phyloP scores from a whole-genome alignment of 2,113 vertebrate genomes.

The Rattus norvegicus region GRCr8 NC_086034.1:71219501-71220000 shows the following conservation, averaged over 20 bases:
- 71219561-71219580: not conserved
- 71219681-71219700: not conserved
- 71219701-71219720: not conserved
- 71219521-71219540: not conserved
- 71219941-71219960: not conserved
- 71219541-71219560: not conserved
- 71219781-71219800: not conserved
- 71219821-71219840: not conserved
- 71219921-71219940: not conserved
- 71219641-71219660: no score
- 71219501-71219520: not conserved
- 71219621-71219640: no score
- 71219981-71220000: not conserved
- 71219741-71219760: not conserved
- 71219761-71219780: not conserved
- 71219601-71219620: not conserved
- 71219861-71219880: no score
- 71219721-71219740: not conserved
- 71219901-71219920: not conserved
- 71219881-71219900: not conserved
- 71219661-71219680: not conserved
- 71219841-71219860: not conserved
- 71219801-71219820: not conserved
- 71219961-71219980: not conserved
- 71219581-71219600: not conserved